A percentile compares a stretch with the other conserved stretches of the same genome.
phyloP scores from a whole-genome alignment of 2,888 invertebrate genomes.

The Drosophila rellima region DNA sequence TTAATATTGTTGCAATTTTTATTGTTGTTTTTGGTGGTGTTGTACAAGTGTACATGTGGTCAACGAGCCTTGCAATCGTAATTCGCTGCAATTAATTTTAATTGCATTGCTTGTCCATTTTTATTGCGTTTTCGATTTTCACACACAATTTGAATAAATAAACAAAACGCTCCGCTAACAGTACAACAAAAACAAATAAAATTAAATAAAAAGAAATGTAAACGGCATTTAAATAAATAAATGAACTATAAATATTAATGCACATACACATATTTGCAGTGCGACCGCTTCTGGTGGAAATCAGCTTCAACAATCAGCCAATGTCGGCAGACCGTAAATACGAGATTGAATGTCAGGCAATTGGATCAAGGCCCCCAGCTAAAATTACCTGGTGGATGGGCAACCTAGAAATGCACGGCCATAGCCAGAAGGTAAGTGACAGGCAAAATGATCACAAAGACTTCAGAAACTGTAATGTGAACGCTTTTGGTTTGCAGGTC shows the following conservation, averaged over 20 bases:
- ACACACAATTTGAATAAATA: conserved; percentile 78
- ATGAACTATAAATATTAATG: conserved; percentile 72
- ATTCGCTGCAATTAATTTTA: conserved; percentile 78
- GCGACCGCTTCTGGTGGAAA: conserved; percentile 92
- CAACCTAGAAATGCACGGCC: conserved; percentile 88
- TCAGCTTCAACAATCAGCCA: conserved; percentile 92
- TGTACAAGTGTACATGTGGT: conserved; percentile 25
- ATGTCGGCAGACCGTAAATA: conserved; percentile 93
- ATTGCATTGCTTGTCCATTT: conserved; percentile 70
- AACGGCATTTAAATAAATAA: conserved; percentile 72
- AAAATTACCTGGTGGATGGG: conserved; percentile 95
- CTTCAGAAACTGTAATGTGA: neutral
- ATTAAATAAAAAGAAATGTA: conserved; percentile 36
- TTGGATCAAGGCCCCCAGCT: conserved; percentile 94
- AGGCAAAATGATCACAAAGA: neutral
- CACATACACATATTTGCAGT: conserved; percentile 87
- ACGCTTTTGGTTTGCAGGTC: conserved; percentile 86
- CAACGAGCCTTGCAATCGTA: conserved; percentile 51
- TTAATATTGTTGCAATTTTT: conserved; percentile 7
- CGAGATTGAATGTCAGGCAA: conserved; percentile 92
- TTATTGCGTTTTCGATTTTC: conserved; percentile 73
- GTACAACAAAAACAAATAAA: conserved; percentile 24
- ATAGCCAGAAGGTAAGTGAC: conserved; percentile 83
- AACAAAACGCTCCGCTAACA: conserved; percentile 53
- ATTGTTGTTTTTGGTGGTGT: conserved; percentile 22